Conservation (phyloP, 2,113 vertebrate species). For the Oncorhynchus masou region DNA sequence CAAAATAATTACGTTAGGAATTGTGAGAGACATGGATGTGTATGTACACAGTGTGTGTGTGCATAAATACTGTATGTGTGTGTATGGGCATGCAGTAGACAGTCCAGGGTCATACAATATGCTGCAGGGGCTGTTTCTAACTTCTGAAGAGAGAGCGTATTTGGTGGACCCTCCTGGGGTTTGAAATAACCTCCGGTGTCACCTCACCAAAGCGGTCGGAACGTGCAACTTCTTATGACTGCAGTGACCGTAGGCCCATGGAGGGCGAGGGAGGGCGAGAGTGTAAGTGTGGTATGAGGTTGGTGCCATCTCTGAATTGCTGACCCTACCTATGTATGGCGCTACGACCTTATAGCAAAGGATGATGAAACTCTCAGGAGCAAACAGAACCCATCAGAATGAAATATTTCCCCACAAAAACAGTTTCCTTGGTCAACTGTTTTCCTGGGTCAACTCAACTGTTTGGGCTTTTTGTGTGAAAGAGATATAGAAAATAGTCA, state of each 20-base stretch:
- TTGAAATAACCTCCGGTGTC: conserved; percentile 32
- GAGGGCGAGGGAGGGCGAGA: conserved; percentile 2
- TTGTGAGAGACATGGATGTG: conserved; percentile 51
- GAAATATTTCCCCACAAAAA: too few species aligned
- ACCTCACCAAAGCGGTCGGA: conserved; percentile 5
- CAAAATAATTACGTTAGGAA: conserved; percentile 53
- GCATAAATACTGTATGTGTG: conserved; percentile 10
- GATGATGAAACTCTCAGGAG: neutral
- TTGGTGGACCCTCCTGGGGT: conserved; percentile 23
- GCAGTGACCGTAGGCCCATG: conserved; percentile 12
- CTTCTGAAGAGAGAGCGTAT: conserved; percentile 26
- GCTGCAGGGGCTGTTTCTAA: conserved; percentile 33
- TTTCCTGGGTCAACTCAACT: too few species aligned
- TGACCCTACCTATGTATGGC: neutral
- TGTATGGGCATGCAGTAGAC: neutral
- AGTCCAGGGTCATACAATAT: conserved; percentile 39
- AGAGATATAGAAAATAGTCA: too few species aligned
- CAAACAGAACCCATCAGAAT: too few species aligned
- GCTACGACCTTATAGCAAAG: neutral
- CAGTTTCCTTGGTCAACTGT: too few species aligned
- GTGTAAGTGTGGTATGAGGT: conserved; percentile 18
- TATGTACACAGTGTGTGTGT: conserved; percentile 19
- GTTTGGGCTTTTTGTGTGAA: too few species aligned
- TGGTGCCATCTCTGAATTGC: conserved; percentile 13
- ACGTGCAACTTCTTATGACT: conserved; percentile 14